Base-by-base conservation (phyloP, 2,888 invertebrate genomes). In the Torymus tubicola region DNA sequence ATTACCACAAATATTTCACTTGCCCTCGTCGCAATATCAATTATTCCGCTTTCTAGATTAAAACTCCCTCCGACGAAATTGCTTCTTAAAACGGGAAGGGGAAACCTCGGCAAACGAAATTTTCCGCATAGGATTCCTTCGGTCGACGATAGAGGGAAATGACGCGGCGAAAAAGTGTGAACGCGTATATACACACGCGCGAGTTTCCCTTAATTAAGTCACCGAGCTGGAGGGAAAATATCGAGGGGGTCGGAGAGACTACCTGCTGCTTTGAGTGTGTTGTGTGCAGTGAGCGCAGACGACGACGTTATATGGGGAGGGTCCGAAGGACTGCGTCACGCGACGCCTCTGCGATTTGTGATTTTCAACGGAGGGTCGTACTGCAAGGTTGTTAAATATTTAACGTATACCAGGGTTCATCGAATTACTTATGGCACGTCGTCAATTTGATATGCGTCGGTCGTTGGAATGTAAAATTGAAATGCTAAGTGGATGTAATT, bases 121-220 rank as follows among this genome's bases (percentile, higher is more conserved):
- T 42, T 42, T 42, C 42, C 42, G 42, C 42, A n/a, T n/a, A 42
- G 42, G n/a, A 67, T 21, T 52, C n/a, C 68, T 24, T 42, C 42
- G 5, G 5, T 21, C 8, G 31, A 10, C 16, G 14, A 0, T 52
- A 21, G 50, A 24, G 31, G 50, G 67, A 55, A 63, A 52, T 67
- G 73, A 63, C 69, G 68, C 52, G 63, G 16, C 63, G 16, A 16
- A 50, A 57, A 65, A 65, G 52, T 42, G 42, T 42, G 42, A 42
- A 8, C 10, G 42, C 42, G 8, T 31, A 31, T 31, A 31, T 5
- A 8, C 0, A 31, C 10, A 53, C 12, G 11, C 21, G 21, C 3
- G 14, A 80, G 21, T 63, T 61, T 67, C 72, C 60, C 63, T 76
- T 76, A 76, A 80, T 80, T 67, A 72, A 80, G 67, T 58, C 68